Evolutionary conservation across 2,113 vertebrate species (phyloP), one percentile per base, ranked within the genome.

Genomic region (Pseudopodoces humilis): DNA sequence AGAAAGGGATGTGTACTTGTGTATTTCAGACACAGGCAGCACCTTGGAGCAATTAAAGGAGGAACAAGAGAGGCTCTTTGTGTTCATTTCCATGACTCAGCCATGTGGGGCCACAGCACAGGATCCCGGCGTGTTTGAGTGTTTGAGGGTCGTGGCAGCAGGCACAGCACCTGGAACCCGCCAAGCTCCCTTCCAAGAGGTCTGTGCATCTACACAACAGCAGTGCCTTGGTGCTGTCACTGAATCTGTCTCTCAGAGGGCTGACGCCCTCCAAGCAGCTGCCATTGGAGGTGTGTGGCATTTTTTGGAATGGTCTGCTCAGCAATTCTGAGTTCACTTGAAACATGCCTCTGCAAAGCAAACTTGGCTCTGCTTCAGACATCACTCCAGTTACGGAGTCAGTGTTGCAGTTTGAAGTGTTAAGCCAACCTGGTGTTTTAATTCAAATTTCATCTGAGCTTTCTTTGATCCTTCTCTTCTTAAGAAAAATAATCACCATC

Each of bases 381-480:
- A 30, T n/a, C 0, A 0, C 44, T 78, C 60, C 80, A 10, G 39
- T 47, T 75, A 70, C 0, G 0, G 30, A 74, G 75, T 52, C 74
- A 52, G 22, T 13, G 22, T 20, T 86, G 68, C 72, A 39, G 68
- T 71, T 49, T 86, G 90, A 90, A 88, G 49, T 68, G 79, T 78
- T 87, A 81, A 95, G 39, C 49, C 76, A 87, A 64, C 46, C 39
- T 11, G 14, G 22, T 53, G 62, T 84, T 96, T 94, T 93, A 95
- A 92, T 95, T 88, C 62, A 93, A 76, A 92, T 96, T 94, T 96
- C 58, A 86, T 86, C 76, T 65, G 64, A 88, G 68, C 64, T 90
- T 63, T 49, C 92, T 90, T 93, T 95, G 47, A 94, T 94, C 71
- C 37, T 86, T 83, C 55, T 93, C n/a, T 86, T 92, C 88, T 88